These are phyloP conservation scores for Micromys minutus DNA, from an alignment of 2,113 vertebrate species.

Conservation along the genomic window DNA sequence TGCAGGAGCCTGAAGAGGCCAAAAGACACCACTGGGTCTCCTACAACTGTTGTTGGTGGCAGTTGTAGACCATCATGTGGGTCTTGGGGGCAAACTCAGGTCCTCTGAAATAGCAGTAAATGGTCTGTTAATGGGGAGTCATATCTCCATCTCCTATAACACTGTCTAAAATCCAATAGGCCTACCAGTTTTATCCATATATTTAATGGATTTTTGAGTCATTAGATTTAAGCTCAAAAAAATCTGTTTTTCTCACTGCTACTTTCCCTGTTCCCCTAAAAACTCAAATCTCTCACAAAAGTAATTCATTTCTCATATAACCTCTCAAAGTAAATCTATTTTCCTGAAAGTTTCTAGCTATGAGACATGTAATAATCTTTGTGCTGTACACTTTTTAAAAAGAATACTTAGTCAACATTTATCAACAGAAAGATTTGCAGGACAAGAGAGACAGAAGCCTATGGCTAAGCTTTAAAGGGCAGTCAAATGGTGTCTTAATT, in stretches of 20 bases:
- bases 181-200: neutral
- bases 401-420: neutral
- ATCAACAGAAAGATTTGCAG: neutral
- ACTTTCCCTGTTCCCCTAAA: neutral
- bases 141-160: neutral
- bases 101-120: neutral
- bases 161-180: neutral
- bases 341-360: neutral
- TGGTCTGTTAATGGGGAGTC: neutral
- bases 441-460: neutral
- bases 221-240: slow-evolving; percentile 32
- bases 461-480: neutral
- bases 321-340: neutral
- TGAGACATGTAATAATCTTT: neutral
- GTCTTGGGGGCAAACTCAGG: neutral
- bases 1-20: too few relatives aligned
- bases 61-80: neutral
- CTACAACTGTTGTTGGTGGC: neutral
- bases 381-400: neutral
- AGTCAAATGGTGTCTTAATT: neutral
- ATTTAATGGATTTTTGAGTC: neutral
- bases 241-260: neutral
- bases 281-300: slow-evolving; percentile 16
- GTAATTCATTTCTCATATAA: neutral
- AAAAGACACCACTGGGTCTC: neutral